A percentile compares a stretch with the other conserved stretches of the same genome.
phyloP scores from a whole-genome alignment of 1,140 invertebrate species.

The Bathynomus jamesi region DNA sequence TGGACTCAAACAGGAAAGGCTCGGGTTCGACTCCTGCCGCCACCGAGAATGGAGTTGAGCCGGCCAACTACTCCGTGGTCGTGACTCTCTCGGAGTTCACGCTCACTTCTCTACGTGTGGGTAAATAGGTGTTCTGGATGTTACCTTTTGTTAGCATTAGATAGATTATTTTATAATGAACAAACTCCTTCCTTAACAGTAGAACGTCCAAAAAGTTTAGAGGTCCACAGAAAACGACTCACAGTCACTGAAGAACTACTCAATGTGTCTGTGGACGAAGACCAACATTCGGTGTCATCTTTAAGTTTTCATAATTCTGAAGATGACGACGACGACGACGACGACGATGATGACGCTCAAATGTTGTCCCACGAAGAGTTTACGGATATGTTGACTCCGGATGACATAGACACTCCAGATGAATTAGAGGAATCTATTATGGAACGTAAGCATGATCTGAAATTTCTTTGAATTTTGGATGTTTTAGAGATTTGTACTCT shows the following conservation, averaged over 20 bases:
- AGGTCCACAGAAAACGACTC: slow-evolving; percentile 24
- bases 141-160: too few species aligned
- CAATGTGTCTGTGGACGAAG: slow-evolving; percentile 26
- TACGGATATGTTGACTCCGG: slow-evolving; percentile 35
- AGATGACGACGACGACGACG: slow-evolving; percentile 18
- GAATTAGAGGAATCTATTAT: slow-evolving; percentile 47
- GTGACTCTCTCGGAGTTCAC: too few species aligned
- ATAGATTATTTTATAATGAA: too few species aligned
- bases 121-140: too few species aligned
- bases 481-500: too few species aligned
- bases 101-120: too few species aligned
- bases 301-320: slow-evolving; percentile 17
- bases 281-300: slow-evolving; percentile 33
- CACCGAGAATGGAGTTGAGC: too few species aligned
- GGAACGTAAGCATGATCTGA: slow-evolving; percentile 41
- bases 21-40: too few species aligned
- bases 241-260: slow-evolving; percentile 23
- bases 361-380: slow-evolving; percentile 36
- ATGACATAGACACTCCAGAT: slow-evolving; percentile 46
- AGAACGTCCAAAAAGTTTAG: slow-evolving; percentile 24
- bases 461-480: slow-evolving; percentile 1
- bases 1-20: too few species aligned
- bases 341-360: slow-evolving; percentile 30
- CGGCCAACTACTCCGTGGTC: too few species aligned
- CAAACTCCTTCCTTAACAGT: too few species aligned